Evolutionary conservation across 2,888 invertebrate species (phyloP), one percentile per base, ranked within the genome.

Genomic region (Heliconius erato): DNA sequence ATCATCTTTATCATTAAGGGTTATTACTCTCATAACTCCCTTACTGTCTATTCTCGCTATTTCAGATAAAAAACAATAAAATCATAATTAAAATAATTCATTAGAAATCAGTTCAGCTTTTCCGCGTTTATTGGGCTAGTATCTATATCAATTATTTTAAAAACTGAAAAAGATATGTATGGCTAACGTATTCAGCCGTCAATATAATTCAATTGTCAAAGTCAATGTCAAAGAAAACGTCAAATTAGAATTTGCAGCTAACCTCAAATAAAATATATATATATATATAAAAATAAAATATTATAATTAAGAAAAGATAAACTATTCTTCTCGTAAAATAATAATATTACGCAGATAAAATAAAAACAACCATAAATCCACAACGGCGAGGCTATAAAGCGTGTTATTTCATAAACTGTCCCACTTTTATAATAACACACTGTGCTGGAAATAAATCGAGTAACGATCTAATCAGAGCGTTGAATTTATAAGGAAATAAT

Each of bases 371-470:
- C 74, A 54, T 74, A 49, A 74, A 28, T 16, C 19, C 49, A 32
- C 49, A 23, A 74, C 49, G 49, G 28, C 54, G 54, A 74, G 28
- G 49, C 54, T 74, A 74, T 74, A 74, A 59, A 76, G 54, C 32
- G 7, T 32, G 59, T 76, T 59, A 59, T 76, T 76, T 76, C 74
- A 76, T 76, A 76, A 59, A 76, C 74, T 35, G 74, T 59, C 74
- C 74, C 35, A 76, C 74, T 76, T 76, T 59, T 76, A 76, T 59
- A 76, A 76, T 76, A 59, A 76, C 74, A 59, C 49, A 74, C 28
- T 74, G 28, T 74, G 74, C 74, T 76, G 35, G 32, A 76, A 59
- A 76, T 76, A 59, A 76, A 76, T 76, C 59, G 74, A 76, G 35
- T 76, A 59, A 76, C 74, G 74, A 76, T 76, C 32, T 76, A 76